phyloP scores from a whole-genome alignment of 1,140 invertebrate species.

The Drosophila ambigua region DNA sequence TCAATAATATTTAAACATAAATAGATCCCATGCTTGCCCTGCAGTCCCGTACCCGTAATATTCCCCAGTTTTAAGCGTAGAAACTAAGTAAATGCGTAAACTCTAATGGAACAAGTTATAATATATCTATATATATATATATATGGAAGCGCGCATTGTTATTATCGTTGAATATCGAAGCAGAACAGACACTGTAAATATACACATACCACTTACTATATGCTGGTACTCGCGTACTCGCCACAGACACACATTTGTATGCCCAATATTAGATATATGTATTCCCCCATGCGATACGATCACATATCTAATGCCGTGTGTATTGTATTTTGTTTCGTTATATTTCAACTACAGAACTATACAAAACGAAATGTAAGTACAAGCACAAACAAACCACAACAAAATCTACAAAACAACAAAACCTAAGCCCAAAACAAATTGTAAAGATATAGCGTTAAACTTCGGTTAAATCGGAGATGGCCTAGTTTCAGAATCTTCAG shows the following conservation, averaged over 20 bases:
- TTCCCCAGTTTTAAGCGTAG: conserved; percentile 7
- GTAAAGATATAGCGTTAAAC: too few relatives aligned
- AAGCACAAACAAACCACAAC: conserved; percentile 21
- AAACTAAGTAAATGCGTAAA: conserved; percentile 38
- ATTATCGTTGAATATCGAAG: conserved; percentile 47
- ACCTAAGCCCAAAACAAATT: conserved; percentile 10
- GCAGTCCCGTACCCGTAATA: conserved; percentile 26
- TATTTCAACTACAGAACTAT: conserved; percentile 61
- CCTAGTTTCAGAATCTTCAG: too few relatives aligned
- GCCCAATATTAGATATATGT: conserved; percentile 11
- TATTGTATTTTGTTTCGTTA: conserved; percentile 75
- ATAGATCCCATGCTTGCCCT: conserved; percentile 41
- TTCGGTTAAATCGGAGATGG: too few relatives aligned
- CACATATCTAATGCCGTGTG: conserved; percentile 61
- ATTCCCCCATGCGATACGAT: conserved; percentile 24
- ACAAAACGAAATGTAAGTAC: conserved; percentile 73
- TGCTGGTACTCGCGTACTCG: not conserved
- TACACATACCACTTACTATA: conserved; percentile 1
- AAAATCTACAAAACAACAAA: conserved; percentile 5
- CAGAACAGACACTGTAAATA: conserved; percentile 44
- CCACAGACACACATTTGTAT: not conserved
- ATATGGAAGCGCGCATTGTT: conserved; percentile 40
- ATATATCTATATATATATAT: conserved; percentile 9
- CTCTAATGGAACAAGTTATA: conserved; percentile 71
- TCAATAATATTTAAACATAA: not conserved